Base-by-base conservation (phyloP, 2,888 invertebrate species). In the Prenolepis imparis region DNA sequence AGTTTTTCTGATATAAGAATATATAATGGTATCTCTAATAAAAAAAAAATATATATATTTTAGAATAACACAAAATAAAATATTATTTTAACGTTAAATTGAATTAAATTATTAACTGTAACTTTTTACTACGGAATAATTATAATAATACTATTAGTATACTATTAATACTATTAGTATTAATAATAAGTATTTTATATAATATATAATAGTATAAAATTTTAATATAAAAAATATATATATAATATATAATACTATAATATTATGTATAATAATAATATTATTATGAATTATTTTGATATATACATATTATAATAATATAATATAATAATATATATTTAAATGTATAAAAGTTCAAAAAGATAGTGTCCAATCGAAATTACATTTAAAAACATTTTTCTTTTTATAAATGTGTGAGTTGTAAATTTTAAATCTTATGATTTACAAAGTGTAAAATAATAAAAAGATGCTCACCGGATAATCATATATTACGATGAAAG, bases 401-500 rank as follows among this genome's bases (percentile, higher is more conserved):
- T 48, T 48, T 48, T n/a, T 48, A 48, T n/a, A 48, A 48, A n/a
- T n/a, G 48, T 6, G 3, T 3, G 12, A 44, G 44, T n/a, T 2
- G n/a, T 6, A 48, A 6, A 5, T 1, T 48, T 48, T 18, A 5
- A 48, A 48, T 48, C 2, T 18, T n/a, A n/a, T 48, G n/a, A 48
- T 48, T n/a, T 48, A 48, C 1, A 48, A 48, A 48, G 6, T 15
- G 5, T 48, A 18, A 48, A 48, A 48, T n/a, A 48, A 6, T 48
- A 48, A n/a, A 48, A 18, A n/a, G 1, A 18, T 48, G 6, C 24
- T 67, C 12, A 77, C 68, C 78, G 63, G 21, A 48, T 41, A 68
- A 78, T 83, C 21, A 12, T 63, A 64, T 15, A 55, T 3, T 8
- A 74, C 4, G 11, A 82, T 5, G 5, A 77, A 52, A 55, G 28